Conservation (phyloP, 2,888 invertebrate species). For the Pheosia tremula region DNA sequence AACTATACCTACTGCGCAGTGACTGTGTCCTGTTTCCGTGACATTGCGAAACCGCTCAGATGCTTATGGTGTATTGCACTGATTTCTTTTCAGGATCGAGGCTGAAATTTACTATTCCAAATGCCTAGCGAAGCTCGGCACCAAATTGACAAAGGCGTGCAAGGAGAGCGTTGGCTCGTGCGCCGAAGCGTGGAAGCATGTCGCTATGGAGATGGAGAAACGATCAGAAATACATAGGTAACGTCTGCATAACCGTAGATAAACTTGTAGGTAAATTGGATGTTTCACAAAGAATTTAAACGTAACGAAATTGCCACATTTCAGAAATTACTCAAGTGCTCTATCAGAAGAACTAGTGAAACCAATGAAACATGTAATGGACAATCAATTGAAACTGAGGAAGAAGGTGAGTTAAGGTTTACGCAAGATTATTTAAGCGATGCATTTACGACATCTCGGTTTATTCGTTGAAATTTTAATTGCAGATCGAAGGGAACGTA, state of each 20-base stretch:
- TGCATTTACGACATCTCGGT: conserved; percentile 3
- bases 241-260: conserved; percentile 7
- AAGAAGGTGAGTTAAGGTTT: conserved; percentile 85
- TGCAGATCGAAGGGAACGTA: conserved; percentile 89
- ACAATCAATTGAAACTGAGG: conserved; percentile 88
- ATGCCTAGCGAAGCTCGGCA: conserved; percentile 93
- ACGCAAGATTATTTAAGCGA: conserved; percentile 16
- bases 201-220: conserved; percentile 96
- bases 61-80: background rate
- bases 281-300: conserved; percentile 22
- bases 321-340: conserved; percentile 90
- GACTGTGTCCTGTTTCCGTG: conserved; percentile 43
- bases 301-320: conserved; percentile 43
- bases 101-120: conserved; percentile 96
- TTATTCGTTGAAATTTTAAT: conserved; percentile 21
- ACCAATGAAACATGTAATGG: conserved; percentile 90
- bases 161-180: conserved; percentile 91
- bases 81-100: conserved; percentile 89
- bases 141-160: conserved; percentile 93
- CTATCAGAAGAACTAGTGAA: conserved; percentile 95
- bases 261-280: conserved; percentile 3
- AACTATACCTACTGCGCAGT: conserved; percentile 46
- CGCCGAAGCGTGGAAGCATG: conserved; percentile 95
- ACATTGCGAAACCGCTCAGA: conserved; percentile 23
- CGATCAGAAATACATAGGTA: conserved; percentile 95